Evolutionary conservation across 2,113 vertebrate species (phyloP).

Genomic region (Epinephelus lanceolatus): DNA sequence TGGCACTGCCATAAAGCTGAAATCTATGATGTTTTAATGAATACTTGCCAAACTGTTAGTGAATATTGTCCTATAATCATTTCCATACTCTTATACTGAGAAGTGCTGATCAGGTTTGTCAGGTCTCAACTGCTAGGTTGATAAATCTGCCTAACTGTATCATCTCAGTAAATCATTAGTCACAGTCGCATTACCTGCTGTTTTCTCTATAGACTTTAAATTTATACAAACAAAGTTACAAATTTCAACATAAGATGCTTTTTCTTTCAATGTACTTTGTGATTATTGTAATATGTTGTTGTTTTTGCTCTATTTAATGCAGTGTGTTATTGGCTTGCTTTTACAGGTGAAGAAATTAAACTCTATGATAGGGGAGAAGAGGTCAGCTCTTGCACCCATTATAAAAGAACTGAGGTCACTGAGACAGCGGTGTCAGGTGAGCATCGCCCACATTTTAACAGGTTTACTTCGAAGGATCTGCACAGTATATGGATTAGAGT

Average conservation of each 20-base stretch:
- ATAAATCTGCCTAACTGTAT: neutral
- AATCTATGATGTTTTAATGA: constrained; percentile 1
- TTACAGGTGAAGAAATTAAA: constrained; percentile 95
- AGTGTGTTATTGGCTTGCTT: neutral
- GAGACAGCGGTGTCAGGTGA: constrained; percentile 92
- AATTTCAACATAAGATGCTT: neutral
- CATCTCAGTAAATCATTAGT: neutral
- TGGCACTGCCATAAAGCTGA: neutral
- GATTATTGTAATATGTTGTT: neutral
- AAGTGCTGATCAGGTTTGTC: constrained; percentile 6
- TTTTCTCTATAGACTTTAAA: constrained; percentile 6
- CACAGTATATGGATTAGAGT: neutral
- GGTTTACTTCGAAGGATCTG: neutral
- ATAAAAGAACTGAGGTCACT: constrained; percentile 95
- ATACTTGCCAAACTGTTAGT: neutral
- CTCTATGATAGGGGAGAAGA: constrained; percentile 91
- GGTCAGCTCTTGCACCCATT: constrained; percentile 92
- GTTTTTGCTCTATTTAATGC: neutral
- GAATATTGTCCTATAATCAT: neutral
- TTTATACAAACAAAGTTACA: neutral
- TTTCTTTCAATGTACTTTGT: neutral
- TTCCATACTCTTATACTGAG: neutral
- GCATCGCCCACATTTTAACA: constrained; percentile 26
- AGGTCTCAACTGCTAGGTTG: neutral
- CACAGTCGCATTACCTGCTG: constrained; percentile 1